These are phyloP conservation scores for Cylindroiulus punctatus DNA, from an alignment of 2,888 invertebrate species.

Conservation along the genomic window DNA sequence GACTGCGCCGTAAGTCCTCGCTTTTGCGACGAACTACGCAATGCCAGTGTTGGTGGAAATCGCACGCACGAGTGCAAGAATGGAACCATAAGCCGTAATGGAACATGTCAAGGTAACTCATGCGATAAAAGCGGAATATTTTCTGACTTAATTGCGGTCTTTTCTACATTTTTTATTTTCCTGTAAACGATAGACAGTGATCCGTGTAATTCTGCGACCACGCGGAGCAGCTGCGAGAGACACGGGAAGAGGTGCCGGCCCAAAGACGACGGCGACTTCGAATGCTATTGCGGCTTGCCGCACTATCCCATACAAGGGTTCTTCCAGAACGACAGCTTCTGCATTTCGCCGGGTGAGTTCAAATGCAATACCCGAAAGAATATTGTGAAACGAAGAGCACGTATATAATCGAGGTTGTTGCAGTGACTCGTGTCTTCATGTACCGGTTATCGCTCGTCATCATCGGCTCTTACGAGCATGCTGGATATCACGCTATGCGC, in stretches of 20 bases:
- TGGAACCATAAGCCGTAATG: neutral
- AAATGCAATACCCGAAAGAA: neutral
- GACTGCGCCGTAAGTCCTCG: neutral
- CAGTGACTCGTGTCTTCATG: neutral
- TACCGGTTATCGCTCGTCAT: neutral
- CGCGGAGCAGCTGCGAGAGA: neutral
- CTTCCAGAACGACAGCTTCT: neutral
- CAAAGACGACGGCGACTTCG: conserved; percentile 1
- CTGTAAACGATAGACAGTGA: neutral
- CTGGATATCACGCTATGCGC: neutral
- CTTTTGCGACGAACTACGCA: neutral
- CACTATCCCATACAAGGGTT: neutral
- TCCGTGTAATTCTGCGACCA: neutral
- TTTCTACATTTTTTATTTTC: neutral
- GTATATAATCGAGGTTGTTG: neutral
- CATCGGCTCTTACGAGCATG: neutral
- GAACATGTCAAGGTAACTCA: conserved; percentile 9
- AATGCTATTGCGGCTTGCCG: conserved; percentile 54
- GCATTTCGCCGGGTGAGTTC: conserved; percentile 45
- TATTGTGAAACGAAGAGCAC: neutral
- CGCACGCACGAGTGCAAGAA: neutral
- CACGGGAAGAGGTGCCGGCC: conserved; percentile 21
- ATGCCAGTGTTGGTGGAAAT: neutral
- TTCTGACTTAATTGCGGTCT: neutral
- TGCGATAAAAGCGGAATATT: neutral